Evolutionary conservation across 2,113 vertebrate species (phyloP), one percentile per base, ranked within the genome.

Genomic region (Megatriorchis doriae): DNA sequence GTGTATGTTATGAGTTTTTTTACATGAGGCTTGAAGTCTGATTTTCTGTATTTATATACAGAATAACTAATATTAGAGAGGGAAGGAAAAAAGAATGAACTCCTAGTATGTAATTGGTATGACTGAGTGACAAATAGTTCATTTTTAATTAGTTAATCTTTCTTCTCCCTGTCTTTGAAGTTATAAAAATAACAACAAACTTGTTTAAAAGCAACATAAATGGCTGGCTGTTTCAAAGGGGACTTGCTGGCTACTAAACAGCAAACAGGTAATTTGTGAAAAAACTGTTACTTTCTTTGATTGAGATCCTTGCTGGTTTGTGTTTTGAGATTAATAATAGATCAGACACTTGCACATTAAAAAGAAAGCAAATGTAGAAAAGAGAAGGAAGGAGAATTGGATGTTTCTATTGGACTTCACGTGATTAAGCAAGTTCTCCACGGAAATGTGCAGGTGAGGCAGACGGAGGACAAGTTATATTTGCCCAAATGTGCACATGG

Each of bases 281-380:
- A 72, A 94, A 96, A 90, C 82, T 92, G 96, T 91, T 95, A 82
- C 90, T 89, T 95, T 88, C 97, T 98, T 98, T 98, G 97, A 98
- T 98, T 98, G 98, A 98, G 83, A 96, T 98, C 95, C 97, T 98
- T 97, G 97, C 97, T 70, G 84, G 86, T 98, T 97, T 98, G 97
- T 98, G 96, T 98, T 98, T 98, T 93, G 97, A 95, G 81, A 98
- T 99, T 98, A 99, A 98, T 98, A 98, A 98, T 98, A 99, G 98
- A 99, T 99, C 98, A 98, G 97, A 98, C 96, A 94, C 85, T 95
- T 94, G 70, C 96, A 97, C 98, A 97, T 98, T 98, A 96, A 97
- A 97, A 98, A 97, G 83, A 80, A 96, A 96, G 91, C 56, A 91
- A 94, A 94, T 27, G 12, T 45, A 89, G 92, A 72, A 81, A 78